Evolutionary conservation across 2,113 vertebrate species (phyloP).

Genomic region (Phylloscopus whistleri): DNA sequence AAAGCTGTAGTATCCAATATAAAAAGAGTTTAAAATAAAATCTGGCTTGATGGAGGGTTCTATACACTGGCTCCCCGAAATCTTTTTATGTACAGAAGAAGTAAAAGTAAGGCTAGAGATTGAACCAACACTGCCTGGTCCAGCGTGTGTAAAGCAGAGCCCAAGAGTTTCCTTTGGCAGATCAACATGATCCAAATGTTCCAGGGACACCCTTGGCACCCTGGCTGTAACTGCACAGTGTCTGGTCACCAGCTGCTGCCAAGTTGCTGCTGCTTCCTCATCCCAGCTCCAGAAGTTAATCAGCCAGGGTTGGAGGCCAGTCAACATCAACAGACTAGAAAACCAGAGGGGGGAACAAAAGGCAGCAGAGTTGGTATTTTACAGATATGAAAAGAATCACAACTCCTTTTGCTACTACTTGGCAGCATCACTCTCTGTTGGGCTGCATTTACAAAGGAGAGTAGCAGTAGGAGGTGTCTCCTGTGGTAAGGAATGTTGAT

Average conservation of each 20-base stretch:
- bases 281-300: conserved; percentile 64
- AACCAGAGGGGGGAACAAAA: background rate
- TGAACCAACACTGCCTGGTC: background rate
- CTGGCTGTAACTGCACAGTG: background rate
- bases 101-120: background rate
- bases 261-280: background rate
- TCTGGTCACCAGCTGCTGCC: background rate
- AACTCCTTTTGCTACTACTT: background rate
- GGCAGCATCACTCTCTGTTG: background rate
- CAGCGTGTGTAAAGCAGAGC: conserved; percentile 37
- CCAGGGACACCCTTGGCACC: background rate
- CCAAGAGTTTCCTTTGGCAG: background rate
- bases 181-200: conserved; percentile 73
- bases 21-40: background rate
- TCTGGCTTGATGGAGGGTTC: background rate
- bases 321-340: conserved; percentile 94
- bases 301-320: conserved; percentile 89
- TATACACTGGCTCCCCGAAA: background rate
- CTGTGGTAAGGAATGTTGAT: background rate
- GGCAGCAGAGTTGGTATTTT: background rate
- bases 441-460: background rate
- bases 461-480: background rate
- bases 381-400: background rate
- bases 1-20: background rate
- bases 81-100: background rate